Evolutionary conservation across 2,113 vertebrate genomes (phyloP).

Genomic region (Deroptyus accipitrinus): DNA sequence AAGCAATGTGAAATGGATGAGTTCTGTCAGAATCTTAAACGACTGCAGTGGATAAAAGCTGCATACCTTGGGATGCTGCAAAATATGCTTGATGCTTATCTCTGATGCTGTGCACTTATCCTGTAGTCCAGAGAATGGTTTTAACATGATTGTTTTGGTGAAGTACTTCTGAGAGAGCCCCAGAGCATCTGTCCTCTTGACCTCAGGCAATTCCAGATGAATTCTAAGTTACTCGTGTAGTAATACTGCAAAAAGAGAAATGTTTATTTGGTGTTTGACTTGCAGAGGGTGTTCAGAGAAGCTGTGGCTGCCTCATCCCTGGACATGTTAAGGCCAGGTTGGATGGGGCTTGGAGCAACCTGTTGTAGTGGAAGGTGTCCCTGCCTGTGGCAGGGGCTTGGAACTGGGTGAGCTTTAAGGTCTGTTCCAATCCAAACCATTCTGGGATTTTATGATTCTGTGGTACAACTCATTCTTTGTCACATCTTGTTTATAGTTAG

Average conservation of each 20-base stretch:
- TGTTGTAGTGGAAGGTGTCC: neutral
- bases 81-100: rapidly evolving
- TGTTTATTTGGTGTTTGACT: neutral
- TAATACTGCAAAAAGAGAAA: neutral
- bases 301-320: neutral
- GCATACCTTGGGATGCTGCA: neutral
- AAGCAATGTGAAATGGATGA: neutral
- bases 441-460: neutral
- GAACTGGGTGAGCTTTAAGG: neutral
- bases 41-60: neutral
- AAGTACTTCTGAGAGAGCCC: neutral
- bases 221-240: rapidly evolving
- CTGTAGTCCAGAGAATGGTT: neutral
- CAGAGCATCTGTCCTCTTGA: neutral
- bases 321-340: neutral
- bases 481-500: neutral
- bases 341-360: neutral
- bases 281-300: neutral
- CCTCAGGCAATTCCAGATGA: neutral
- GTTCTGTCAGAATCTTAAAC: neutral
- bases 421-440: neutral
- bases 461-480: neutral
- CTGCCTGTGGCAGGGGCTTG: neutral
- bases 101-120: neutral
- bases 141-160: neutral